Percentiles rank a stretch among this genome's conserved stretches.
Conservation (phyloP, 1,140 invertebrate genomes). For the Arctopsyche grandis region DNA sequence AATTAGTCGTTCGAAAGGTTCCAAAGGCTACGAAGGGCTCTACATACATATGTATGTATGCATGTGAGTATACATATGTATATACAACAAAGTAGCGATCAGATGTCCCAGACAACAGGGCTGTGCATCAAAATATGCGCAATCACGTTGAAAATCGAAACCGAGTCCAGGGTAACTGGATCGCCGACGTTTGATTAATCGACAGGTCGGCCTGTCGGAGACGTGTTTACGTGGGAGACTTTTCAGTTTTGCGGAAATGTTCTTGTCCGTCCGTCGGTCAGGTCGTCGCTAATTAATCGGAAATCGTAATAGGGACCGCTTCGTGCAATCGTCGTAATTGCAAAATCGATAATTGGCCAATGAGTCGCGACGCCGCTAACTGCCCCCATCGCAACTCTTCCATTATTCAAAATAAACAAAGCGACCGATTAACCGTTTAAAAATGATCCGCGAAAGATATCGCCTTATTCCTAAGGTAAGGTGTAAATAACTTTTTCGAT, state of each 20-base stretch:
- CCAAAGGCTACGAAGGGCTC: too few species aligned
- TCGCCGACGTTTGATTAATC: too few species aligned
- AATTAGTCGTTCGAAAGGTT: too few species aligned
- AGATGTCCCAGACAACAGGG: too few species aligned
- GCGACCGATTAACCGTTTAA: slow-evolving; percentile 6
- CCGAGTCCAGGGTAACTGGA: too few species aligned
- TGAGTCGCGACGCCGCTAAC: slow-evolving; percentile 23
- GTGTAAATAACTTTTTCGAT: too few species aligned
- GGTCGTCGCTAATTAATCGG: neutral
- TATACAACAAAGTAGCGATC: too few species aligned
- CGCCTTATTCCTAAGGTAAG: neutral
- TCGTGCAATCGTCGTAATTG: slow-evolving; percentile 22
- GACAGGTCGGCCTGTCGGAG: too few species aligned
- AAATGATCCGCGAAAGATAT: neutral
- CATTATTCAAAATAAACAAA: slow-evolving; percentile 30
- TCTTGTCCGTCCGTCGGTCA: neutral
- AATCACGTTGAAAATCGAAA: too few species aligned
- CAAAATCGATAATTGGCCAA: slow-evolving; percentile 27
- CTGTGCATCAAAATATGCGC: too few species aligned
- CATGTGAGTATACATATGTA: neutral
- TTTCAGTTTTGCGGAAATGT: too few species aligned
- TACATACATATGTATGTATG: neutral
- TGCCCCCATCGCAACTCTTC: neutral
- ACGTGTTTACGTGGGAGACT: too few species aligned
- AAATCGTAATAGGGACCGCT: neutral